phyloP scores from a whole-genome alignment of 2,113 vertebrate genomes.

The Ptyas mucosa region DNA sequence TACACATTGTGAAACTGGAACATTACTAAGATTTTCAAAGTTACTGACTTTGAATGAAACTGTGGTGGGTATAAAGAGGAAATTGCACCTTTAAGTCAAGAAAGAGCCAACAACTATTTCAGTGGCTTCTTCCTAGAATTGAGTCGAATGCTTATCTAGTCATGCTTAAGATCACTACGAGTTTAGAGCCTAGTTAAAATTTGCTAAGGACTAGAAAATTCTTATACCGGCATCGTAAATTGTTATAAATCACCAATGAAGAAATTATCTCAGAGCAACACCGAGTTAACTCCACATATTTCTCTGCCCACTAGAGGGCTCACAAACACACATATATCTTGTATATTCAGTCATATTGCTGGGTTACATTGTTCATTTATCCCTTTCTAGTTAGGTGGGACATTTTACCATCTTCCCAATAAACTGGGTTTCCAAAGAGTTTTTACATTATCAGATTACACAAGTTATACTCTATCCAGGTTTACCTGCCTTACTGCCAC shows the following conservation, averaged over 20 bases:
- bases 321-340: neutral
- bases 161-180: neutral
- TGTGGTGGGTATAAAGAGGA: neutral
- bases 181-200: neutral
- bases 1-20: conserved; percentile 8
- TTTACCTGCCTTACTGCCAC: neutral
- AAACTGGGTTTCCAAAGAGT: neutral
- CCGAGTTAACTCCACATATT: neutral
- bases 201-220: neutral
- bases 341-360: neutral
- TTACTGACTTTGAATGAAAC: neutral
- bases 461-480: neutral
- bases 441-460: neutral
- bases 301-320: conserved; percentile 1
- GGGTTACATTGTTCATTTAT: neutral
- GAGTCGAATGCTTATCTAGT: neutral
- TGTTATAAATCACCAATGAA: neutral
- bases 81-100: neutral
- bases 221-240: neutral
- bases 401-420: neutral
- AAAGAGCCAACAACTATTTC: neutral
- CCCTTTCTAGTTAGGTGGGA: neutral
- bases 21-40: fast-evolving
- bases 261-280: neutral
- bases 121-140: neutral